phyloP scores from a whole-genome alignment of 2,797 vertebrate species.

The Diplodus sargus region DNA sequence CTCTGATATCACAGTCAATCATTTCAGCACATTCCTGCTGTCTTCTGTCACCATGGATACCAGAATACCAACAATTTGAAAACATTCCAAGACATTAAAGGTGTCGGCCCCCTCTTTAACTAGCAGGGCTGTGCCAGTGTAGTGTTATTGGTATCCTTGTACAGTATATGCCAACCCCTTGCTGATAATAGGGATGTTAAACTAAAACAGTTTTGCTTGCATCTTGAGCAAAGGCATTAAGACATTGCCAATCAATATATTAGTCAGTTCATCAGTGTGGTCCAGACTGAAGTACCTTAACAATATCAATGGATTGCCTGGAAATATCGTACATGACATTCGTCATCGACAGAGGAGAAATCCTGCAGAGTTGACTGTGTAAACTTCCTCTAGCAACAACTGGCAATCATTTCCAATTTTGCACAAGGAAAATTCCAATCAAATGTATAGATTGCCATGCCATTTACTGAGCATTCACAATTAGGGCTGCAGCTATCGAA shows the following conservation, averaged over 20 bases:
- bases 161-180: no score
- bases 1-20: neutral
- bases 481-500: no score
- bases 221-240: neutral
- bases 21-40: slow-evolving; percentile 4
- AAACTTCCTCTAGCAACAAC: neutral
- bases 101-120: neutral
- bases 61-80: neutral
- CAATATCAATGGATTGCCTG: neutral
- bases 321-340: neutral
- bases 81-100: neutral
- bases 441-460: neutral
- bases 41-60: neutral
- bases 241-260: no score
- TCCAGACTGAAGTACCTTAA: slow-evolving; percentile 7
- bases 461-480: neutral
- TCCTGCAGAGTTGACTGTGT: neutral
- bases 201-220: neutral
- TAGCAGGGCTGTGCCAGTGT: neutral
- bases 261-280: neutral
- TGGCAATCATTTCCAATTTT: neutral
- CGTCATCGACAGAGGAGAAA: no score
- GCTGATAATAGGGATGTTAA: neutral
- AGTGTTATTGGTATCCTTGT: no score
- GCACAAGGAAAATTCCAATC: neutral